Evolutionary conservation across 2,888 invertebrate genomes (phyloP), one percentile per base, ranked within the genome.

Genomic region (Penaeus monodon): DNA sequence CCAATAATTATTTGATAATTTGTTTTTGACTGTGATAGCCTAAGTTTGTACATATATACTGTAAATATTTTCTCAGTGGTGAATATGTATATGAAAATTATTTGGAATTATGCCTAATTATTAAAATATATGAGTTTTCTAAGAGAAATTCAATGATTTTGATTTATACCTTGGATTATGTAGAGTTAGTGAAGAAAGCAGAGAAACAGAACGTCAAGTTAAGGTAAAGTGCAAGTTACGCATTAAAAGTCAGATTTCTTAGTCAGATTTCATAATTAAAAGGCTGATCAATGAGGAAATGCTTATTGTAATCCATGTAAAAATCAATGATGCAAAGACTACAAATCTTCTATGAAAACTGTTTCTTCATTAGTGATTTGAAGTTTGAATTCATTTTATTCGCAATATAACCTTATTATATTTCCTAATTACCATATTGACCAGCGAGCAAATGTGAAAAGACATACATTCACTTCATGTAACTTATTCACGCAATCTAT

Each of bases 1-100:
- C 73, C 78, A 70, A 68, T 65, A 85, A 85, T 81, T 86, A 57
- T 82, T 81, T 81, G 20, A 70, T 57, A 27, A 78, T 84, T 84
- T 84, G 78, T 77, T 81, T 80, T 86, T 86, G 86, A 86, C 86
- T 86, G 86, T 86, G 86, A 86, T 86, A 86, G 86, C 81, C 77
- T 86, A 81, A 86, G 86, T 86, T 86, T 86, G 86, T 86, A 86
- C 81, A 86, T 86, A 83, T 49, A 86, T 84, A 65, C 65, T 86
- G 86, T 86, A 81, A 81, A 86, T 86, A 86, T 81, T 86, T 86
- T 81, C 81, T 86, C 82, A 77, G 81, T 81, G 81, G 86, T 86
- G 86, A 81, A 86, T 76, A 81, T 86, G 82, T 81, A 86, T 86
- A 86, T 86, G 86, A 85, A 85, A 85, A 68, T 77, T 82, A 86